Base-by-base conservation (phyloP, 2,797 vertebrate genomes). In the Melopsittacus undulatus region DNA sequence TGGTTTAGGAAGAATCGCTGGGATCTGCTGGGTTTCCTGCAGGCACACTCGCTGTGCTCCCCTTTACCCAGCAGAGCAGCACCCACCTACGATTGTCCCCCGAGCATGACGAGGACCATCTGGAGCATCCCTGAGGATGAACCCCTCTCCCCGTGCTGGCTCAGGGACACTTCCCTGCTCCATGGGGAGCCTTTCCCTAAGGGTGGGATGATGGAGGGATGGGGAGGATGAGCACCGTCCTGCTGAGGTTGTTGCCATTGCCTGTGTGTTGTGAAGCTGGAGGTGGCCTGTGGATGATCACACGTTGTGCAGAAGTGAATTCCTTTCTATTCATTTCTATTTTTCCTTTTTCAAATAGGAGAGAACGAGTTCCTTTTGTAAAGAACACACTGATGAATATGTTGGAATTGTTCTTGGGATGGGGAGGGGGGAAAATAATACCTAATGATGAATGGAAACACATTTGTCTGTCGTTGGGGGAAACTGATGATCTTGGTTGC, bases 221-320 rank as follows among this genome's bases (percentile, higher is more conserved):
- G 83, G 56, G 89, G 74, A 76, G 72, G 26, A 74, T 29, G 3
- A 96, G 79, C 89, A 82, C 84, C 5, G 77, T 97, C 96, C 92
- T 93, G 45, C 95, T 92, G 96, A 97, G 91, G 87, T 96, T 95
- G 95, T 97, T 92, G 95, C 96, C 7, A 22, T 96, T 97, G 85
- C 95, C 94, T 88, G 90, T 96, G 97, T 85, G 90, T 96, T 85
- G 96, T 97, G 96, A 97, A 83, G 96, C 97, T 97, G 95, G 92
- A 97, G 96, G 96, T 96, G 96, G 87, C 96, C 96, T 93, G 95
- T 98, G 96, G 96, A 97, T 97, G 96, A 97, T 97, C 97, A 97
- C 94, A 91, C 90, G 29, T 98, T 89, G 97, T 98, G 97, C 92
- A 94, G 94, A 96, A 97, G 94, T 97, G 95, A 96, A 95, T 97